Conservation (phyloP, 1,140 invertebrate species). For the Amyelois transitella region DNA sequence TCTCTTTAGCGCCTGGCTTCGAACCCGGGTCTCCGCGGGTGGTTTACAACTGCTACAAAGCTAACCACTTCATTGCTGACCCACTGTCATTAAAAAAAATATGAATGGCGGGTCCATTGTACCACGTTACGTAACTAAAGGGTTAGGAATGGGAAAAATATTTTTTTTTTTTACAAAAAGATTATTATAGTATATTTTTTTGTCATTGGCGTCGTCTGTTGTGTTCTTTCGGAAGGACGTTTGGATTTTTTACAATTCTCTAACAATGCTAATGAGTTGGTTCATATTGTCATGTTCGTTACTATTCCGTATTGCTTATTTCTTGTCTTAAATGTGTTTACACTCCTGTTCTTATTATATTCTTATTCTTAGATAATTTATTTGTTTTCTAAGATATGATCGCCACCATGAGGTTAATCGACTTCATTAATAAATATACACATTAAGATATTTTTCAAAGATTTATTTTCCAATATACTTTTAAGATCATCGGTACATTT, state of each 20-base stretch:
- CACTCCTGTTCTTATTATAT: too few relatives aligned
- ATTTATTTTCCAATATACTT: not conserved
- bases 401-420: too few relatives aligned
- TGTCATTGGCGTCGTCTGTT: too few relatives aligned
- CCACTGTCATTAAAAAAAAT: conserved; percentile 20
- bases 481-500: not conserved
- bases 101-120: conserved; percentile 33
- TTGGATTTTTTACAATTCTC: not conserved
- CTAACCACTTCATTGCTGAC: conserved; percentile 41
- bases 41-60: conserved; percentile 57
- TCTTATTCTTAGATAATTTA: too few relatives aligned
- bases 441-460: not conserved
- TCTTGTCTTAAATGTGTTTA: too few relatives aligned
- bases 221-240: not conserved
- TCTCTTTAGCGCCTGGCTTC: conserved; percentile 21
- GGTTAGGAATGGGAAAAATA: not conserved
- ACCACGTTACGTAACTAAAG: conserved; percentile 11
- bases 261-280: too few relatives aligned
- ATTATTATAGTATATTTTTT: too few relatives aligned
- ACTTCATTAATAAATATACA: too few relatives aligned
- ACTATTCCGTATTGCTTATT: too few relatives aligned
- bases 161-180: not conserved
- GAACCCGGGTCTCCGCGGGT: conserved; percentile 42
- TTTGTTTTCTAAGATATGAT: too few relatives aligned
- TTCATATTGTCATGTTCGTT: too few relatives aligned